A percentile compares a stretch with the other conserved stretches of the same genome.
Conservation (phyloP, 2,888 invertebrate genomes). For the Dryadula phaetusa region DNA sequence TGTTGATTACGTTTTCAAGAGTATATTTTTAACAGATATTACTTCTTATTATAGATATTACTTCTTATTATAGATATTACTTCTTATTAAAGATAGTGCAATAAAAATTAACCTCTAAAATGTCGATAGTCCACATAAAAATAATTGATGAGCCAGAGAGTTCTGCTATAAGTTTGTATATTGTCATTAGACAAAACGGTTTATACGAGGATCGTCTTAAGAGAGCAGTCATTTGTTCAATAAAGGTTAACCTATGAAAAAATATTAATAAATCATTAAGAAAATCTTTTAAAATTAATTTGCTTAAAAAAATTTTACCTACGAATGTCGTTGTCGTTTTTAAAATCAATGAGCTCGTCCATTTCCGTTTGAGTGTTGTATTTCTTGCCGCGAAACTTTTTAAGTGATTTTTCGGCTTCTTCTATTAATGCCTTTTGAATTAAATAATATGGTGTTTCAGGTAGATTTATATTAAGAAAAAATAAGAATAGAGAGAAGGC, state of each 20-base stretch:
- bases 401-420: constrained; percentile 49
- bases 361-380: constrained; percentile 59
- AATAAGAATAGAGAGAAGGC: constrained; percentile 49
- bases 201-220: constrained; percentile 53
- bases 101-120: constrained; percentile 55
- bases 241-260: constrained; percentile 50
- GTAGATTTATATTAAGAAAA: constrained; percentile 52
- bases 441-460: constrained; percentile 65
- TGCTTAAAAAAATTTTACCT: constrained; percentile 50
- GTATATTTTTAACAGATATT: no score
- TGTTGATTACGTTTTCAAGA: no score
- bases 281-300: neutral
- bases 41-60: no score
- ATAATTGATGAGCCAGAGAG: constrained; percentile 57
- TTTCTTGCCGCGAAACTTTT: constrained; percentile 54
- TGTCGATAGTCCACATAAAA: constrained; percentile 61
- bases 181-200: constrained; percentile 56
- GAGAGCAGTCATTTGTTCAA: constrained; percentile 51
- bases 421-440: constrained; percentile 52
- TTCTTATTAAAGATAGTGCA: neutral
- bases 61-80: no score
- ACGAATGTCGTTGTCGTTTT: constrained; percentile 61
- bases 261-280: neutral
- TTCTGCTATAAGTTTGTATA: constrained; percentile 55
- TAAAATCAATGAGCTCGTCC: constrained; percentile 59